Percentiles rank a stretch among this genome's conserved stretches.
These are phyloP conservation scores for Eumeta japonica DNA, from an alignment of 1,140 invertebrate species.

Conservation along the genomic window DNA sequence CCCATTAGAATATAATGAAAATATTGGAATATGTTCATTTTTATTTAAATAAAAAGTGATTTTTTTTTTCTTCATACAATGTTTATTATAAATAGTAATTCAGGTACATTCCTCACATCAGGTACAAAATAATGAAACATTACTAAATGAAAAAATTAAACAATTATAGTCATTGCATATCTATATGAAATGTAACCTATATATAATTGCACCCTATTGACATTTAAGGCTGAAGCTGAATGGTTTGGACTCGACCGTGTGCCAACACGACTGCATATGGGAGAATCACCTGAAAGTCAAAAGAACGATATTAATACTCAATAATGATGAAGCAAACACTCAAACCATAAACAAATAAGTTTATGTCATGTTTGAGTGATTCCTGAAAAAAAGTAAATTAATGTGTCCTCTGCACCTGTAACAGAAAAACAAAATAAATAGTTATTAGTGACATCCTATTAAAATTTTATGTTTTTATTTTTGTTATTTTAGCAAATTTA, in stretches of 20 bases:
- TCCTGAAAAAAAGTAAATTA: conserved; percentile 30
- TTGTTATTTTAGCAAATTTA: too few species aligned
- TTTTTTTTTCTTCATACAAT: not conserved
- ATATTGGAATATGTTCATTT: too few species aligned
- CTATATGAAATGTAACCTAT: conserved; percentile 21
- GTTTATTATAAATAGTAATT: not conserved
- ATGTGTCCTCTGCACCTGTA: conserved; percentile 51
- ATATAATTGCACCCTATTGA: conserved; percentile 43
- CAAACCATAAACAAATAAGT: conserved; percentile 31
- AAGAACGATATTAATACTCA: conserved; percentile 50
- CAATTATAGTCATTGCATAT: conserved; percentile 16
- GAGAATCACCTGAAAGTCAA: conserved; percentile 56
- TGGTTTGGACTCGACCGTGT: conserved; percentile 58
- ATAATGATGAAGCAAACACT: conserved; percentile 36
- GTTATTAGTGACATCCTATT: conserved; percentile 38
- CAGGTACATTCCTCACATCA: conserved; percentile 12
- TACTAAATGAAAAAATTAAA: not conserved
- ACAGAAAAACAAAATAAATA: conserved; percentile 48
- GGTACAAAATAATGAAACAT: conserved; percentile 19
- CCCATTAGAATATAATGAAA: too few species aligned
- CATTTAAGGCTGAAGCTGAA: conserved; percentile 57
- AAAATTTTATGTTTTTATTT: too few species aligned
- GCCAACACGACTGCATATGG: conserved; percentile 56
- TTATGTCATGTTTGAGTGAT: conserved; percentile 31
- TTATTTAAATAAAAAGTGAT: too few species aligned